These are phyloP conservation scores for Corvus cornix DNA, from an alignment of 2,113 vertebrate species.

Conservation along the genomic window DNA sequence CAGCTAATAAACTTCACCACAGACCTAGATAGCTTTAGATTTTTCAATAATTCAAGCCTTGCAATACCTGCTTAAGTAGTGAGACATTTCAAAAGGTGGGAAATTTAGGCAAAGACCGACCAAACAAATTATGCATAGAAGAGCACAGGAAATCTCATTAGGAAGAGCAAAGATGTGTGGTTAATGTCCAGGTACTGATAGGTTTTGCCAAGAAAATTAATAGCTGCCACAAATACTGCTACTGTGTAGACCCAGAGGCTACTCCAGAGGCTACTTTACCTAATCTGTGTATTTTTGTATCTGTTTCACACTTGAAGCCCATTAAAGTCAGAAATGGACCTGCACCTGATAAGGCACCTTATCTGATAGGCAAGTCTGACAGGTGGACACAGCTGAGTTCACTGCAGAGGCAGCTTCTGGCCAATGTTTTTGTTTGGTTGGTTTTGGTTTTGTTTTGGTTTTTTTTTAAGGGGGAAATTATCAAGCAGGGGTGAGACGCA, in stretches of 20 bases:
- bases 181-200: not conserved
- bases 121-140: not conserved
- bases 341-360: not conserved
- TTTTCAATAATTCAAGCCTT: not conserved
- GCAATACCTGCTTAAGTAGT: not conserved
- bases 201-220: not conserved
- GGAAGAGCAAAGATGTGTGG: not conserved
- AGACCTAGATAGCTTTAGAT: not conserved
- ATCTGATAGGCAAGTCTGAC: not conserved
- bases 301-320: not conserved
- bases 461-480: not conserved
- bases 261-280: not conserved
- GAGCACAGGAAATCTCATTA: not conserved
- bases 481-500: not conserved
- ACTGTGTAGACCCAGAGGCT: not conserved
- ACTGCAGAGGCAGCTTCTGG: not conserved
- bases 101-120: not conserved
- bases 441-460: not conserved
- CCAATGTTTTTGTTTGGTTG: fast-evolving
- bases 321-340: not conserved
- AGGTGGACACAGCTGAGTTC: not conserved
- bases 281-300: not conserved
- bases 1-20: not conserved
- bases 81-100: not conserved
- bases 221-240: not conserved